Conservation (phyloP, 2,113 vertebrate genomes). For the Morone saxatilis region DNA sequence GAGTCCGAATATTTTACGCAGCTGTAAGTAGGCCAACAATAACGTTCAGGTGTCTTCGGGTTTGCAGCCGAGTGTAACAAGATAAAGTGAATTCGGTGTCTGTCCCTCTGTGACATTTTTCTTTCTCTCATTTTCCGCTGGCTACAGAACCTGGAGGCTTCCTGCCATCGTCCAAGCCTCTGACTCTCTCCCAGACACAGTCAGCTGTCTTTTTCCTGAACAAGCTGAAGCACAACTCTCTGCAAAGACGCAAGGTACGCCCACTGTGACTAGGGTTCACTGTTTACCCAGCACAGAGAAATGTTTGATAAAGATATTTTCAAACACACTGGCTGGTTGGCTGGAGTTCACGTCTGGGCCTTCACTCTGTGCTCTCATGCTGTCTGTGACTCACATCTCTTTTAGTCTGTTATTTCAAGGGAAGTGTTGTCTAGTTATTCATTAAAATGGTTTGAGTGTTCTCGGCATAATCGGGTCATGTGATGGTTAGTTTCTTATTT, state of each 20-base stretch:
- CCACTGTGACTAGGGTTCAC: not conserved
- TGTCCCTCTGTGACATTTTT: constrained; percentile 31
- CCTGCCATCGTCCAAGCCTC: constrained; percentile 62
- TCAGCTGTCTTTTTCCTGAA: constrained; percentile 91
- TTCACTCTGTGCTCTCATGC: no score
- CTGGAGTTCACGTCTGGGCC: constrained; percentile 29
- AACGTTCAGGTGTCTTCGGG: not conserved
- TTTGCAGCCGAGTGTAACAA: not conserved
- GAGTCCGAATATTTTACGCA: constrained; percentile 4
- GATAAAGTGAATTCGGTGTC: constrained; percentile 18
- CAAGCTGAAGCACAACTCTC: constrained; percentile 90
- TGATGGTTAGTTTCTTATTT: not conserved
- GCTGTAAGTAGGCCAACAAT: constrained; percentile 39
- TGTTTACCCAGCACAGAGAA: constrained; percentile 40
- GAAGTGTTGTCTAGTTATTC: not conserved
- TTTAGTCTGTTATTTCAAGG: constrained; percentile 10
- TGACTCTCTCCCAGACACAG: constrained; percentile 73
- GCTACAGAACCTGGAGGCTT: constrained; percentile 68
- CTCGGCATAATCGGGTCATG: constrained; percentile 2
- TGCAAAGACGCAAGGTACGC: constrained; percentile 86
- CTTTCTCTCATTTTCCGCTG: constrained; percentile 27
- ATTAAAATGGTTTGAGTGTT: not conserved
- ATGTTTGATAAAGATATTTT: constrained; percentile 37
- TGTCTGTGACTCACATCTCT: not conserved
- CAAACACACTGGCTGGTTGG: constrained; percentile 19